Conservation (phyloP, 2,797 vertebrate species). For the Anguilla obscura region DNA sequence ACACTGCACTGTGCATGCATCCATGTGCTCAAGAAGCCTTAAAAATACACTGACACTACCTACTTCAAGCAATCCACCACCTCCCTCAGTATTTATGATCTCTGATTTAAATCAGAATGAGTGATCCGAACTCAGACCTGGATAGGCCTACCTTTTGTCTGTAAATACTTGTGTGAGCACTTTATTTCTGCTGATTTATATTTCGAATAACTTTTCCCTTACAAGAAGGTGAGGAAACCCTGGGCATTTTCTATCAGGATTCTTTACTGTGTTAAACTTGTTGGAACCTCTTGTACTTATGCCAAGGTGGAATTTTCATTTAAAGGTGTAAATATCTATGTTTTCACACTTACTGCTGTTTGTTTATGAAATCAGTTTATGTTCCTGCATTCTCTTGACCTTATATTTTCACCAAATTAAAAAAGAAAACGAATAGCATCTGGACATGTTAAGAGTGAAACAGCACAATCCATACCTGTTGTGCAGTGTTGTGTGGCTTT, state of each 20-base stretch:
- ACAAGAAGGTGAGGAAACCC: background rate
- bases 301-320: background rate
- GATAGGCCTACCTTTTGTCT: background rate
- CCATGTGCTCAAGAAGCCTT: background rate
- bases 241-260: background rate
- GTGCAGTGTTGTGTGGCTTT: background rate
- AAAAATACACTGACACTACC: background rate
- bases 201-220: background rate
- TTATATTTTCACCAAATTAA: background rate
- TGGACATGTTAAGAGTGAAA: background rate
- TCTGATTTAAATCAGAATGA: background rate
- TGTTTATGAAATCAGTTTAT: background rate
- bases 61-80: background rate
- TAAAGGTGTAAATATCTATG: background rate
- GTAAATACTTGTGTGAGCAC: background rate
- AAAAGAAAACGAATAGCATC: background rate
- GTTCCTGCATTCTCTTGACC: background rate
- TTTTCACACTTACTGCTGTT: background rate
- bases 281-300: background rate
- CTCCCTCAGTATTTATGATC: background rate
- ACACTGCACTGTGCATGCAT: constrained; percentile 5
- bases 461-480: background rate
- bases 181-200: background rate
- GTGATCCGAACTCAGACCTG: background rate
- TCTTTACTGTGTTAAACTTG: background rate